Evolutionary conservation across 2,888 invertebrate genomes (phyloP).

Genomic region (Synergus gifuensis): DNA sequence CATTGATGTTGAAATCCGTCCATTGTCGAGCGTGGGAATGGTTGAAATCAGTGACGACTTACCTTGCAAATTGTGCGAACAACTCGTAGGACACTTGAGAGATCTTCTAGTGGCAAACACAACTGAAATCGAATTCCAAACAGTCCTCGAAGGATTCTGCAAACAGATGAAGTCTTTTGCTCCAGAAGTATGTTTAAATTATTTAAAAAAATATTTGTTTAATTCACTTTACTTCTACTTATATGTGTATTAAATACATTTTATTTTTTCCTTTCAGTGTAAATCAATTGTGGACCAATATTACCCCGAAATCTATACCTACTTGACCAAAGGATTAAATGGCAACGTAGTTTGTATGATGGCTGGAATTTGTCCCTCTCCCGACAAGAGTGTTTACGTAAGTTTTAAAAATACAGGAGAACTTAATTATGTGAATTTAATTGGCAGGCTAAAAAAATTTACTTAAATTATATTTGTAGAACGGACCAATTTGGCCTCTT

Average conservation of each 20-base stretch:
- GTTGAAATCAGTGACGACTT: conserved; percentile 82
- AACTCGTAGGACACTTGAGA: conserved; percentile 88
- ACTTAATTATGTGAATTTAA: neutral
- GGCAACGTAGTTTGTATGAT: conserved; percentile 85
- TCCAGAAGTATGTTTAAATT: conserved; percentile 78
- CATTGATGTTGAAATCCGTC: conserved; percentile 80
- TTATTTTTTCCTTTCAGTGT: conserved; percentile 79
- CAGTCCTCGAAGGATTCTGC: conserved; percentile 88
- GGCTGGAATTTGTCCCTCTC: conserved; percentile 83
- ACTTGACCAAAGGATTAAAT: conserved; percentile 84
- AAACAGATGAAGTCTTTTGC: conserved; percentile 88
- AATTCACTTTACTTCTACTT: neutral
- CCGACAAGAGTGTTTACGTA: conserved; percentile 66
- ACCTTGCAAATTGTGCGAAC: conserved; percentile 92
- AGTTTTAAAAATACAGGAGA: conserved; percentile 48
- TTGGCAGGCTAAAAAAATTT: neutral
- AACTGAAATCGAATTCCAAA: conserved; percentile 89
- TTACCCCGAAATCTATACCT: conserved; percentile 86
- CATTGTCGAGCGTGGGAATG: conserved; percentile 81
- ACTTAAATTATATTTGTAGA: conserved; percentile 53
- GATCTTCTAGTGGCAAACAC: conserved; percentile 91
- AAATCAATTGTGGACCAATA: conserved; percentile 88
- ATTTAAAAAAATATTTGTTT: neutral
- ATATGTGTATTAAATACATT: neutral
- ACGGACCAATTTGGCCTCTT: conserved; percentile 82